Base-by-base conservation (phyloP, 2,113 vertebrate genomes). In the Oophaga pumilio region DNA sequence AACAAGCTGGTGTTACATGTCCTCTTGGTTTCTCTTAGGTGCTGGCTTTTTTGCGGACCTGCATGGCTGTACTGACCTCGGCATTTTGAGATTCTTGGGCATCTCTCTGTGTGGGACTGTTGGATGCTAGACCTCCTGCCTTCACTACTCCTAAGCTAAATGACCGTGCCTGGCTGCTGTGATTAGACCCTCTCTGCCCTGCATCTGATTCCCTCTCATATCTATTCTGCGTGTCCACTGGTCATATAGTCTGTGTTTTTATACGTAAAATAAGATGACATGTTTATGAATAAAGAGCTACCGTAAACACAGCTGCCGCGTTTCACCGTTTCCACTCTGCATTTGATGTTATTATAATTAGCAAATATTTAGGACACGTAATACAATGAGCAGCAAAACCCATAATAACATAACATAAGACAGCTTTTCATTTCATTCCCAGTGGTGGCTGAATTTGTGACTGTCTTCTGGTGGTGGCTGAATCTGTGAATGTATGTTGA, bases 91-190 rank as follows among this genome's bases (percentile, higher is more conserved):
- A 83, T 76, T 87, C 26, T 50, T 87, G 78, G 86, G 86, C 69
- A 82, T 87, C 86, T 82, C 79, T 74, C 86, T 87, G 79, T 87
- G 86, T 76, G 86, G 86, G 69, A 87, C 76, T 50, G 56, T 87
- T 66, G 86, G 86, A 87, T 87, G 86, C 56, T 87, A 87, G 49
- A 76, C 22, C 80, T 66, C 17, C 59, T 24, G n/a, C 22, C 76
- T 49, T 79, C 59, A 33, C 53, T 60, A 4, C 84, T 56, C 59
- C 18, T 66, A 76, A 76, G 64, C 56, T 82, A 43, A 87, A 76
- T 82, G 69, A 64, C 26, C 69, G 79, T 83, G 86, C 86, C 86
- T 82, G 86, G 86, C 86, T 82, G 86, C 66, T 82, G 79, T 87
- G 56, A 87, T 87, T 76, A 33, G 49, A 80, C 53, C 26, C 26